These are phyloP conservation scores for Whitmania pigra DNA, from an alignment of 1,140 invertebrate species.

Conservation along the genomic window DNA sequence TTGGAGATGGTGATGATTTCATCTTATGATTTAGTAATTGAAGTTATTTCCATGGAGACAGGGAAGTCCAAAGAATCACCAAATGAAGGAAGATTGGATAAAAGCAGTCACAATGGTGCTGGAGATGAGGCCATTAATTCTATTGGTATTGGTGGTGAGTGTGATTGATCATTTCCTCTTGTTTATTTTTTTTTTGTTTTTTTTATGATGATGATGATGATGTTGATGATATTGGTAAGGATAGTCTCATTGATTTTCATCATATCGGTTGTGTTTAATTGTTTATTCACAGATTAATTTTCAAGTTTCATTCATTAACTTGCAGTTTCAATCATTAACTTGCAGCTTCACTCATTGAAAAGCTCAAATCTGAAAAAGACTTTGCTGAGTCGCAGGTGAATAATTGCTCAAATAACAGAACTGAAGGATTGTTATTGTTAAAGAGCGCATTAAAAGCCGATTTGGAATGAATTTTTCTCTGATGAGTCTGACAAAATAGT, in stretches of 20 bases:
- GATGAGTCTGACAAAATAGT: background rate
- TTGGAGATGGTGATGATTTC: too few species aligned
- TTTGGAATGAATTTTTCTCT: background rate
- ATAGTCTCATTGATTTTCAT: background rate
- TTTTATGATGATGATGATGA: too few species aligned
- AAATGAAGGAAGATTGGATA: too few species aligned
- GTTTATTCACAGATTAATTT: background rate
- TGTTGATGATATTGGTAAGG: too few species aligned
- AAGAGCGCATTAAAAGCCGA: background rate
- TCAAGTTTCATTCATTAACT: too few species aligned
- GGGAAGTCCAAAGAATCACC: too few species aligned
- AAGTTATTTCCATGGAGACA: too few species aligned
- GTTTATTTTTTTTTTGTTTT: too few species aligned
- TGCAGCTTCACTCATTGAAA: slow-evolving; percentile 5
- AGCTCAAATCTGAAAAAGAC: slow-evolving; percentile 24
- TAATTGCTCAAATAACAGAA: background rate
- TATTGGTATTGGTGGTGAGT: slow-evolving; percentile 11
- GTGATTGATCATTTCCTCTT: background rate
- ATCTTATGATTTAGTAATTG: too few species aligned
- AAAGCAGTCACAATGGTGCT: too few species aligned
- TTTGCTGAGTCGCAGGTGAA: slow-evolving; percentile 16
- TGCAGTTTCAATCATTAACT: background rate
- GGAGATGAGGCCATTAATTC: slow-evolving; percentile 11
- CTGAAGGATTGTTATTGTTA: background rate
- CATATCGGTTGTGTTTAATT: background rate